A percentile compares a stretch with the other conserved stretches of the same genome.
phyloP scores from a whole-genome alignment of 2,113 vertebrate species.

The Cyprinodon tularosa region DNA sequence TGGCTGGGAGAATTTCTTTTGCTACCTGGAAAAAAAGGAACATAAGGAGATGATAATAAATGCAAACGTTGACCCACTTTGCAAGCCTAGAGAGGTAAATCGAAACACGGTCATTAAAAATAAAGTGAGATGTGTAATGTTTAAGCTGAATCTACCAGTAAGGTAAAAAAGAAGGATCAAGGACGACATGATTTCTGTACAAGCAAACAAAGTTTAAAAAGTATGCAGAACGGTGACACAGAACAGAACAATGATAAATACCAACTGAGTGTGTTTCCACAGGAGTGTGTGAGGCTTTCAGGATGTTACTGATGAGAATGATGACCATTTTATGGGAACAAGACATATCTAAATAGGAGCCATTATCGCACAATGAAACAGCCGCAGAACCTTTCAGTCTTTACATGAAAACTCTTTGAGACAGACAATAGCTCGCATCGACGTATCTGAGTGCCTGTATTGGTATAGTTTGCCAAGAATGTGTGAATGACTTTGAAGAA shows the following conservation, averaged over 20 bases:
- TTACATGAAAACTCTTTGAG: slow-evolving; percentile 26
- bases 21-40: slow-evolving; percentile 36
- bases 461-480: background rate
- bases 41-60: slow-evolving; percentile 40
- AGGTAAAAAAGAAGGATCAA: slow-evolving; percentile 23
- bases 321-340: slow-evolving; percentile 41
- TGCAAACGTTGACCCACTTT: slow-evolving; percentile 60
- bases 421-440: slow-evolving; percentile 1
- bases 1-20: background rate
- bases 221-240: background rate
- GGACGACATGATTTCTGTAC: slow-evolving; percentile 15
- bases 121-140: slow-evolving; percentile 5
- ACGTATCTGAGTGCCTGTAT: background rate
- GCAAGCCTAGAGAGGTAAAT: slow-evolving; percentile 28
- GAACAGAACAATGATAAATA: slow-evolving; percentile 4
- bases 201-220: slow-evolving; percentile 15
- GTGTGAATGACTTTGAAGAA: background rate
- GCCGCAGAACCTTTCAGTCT: slow-evolving; percentile 36
- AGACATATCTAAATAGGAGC: slow-evolving; percentile 38
- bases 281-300: slow-evolving; percentile 17
- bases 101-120: slow-evolving; percentile 36
- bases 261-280: background rate
- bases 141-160: slow-evolving; percentile 6
- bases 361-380: slow-evolving; percentile 38
- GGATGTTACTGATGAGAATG: slow-evolving; percentile 37